Evolutionary conservation across 2,113 vertebrate species (phyloP).

Genomic region (Carollia perspicillata): DNA sequence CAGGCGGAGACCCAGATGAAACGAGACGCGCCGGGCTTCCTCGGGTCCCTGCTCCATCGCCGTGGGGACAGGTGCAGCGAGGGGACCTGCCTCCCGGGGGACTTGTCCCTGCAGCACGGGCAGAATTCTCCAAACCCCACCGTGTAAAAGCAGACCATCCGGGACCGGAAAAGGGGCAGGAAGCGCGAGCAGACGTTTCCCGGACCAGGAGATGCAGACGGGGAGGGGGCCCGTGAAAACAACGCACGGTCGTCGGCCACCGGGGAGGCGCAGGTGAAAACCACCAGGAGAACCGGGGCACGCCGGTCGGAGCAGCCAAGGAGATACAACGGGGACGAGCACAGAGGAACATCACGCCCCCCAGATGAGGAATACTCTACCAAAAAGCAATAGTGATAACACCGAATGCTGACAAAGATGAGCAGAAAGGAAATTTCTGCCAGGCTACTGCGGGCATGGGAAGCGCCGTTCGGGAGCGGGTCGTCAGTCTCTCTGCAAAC

Average conservation of each 20-base stretch:
- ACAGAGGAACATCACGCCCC: fast-evolving
- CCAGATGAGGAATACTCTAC: background rate
- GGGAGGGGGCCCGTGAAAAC: fast-evolving
- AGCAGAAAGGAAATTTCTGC: fast-evolving
- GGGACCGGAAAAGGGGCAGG: background rate
- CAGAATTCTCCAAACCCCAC: background rate
- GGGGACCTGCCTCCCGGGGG: background rate
- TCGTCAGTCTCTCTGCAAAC: background rate
- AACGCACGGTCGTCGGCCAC: fast-evolving
- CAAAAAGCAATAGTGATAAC: fast-evolving
- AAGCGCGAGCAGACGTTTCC: background rate
- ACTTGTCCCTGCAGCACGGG: fast-evolving
- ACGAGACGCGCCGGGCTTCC: fast-evolving
- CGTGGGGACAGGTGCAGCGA: no score
- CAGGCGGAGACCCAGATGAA: background rate
- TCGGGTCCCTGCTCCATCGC: no score
- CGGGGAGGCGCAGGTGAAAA: fast-evolving
- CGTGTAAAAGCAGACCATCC: fast-evolving
- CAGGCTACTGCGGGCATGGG: fast-evolving
- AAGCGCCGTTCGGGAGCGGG: background rate
- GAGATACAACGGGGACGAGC: fast-evolving
- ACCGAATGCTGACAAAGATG: background rate
- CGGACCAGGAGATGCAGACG: fast-evolving
- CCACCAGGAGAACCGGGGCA: fast-evolving
- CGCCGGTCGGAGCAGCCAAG: fast-evolving